phyloP scores from a whole-genome alignment of 2,888 invertebrate species.

The Mesoligia furuncula region DNA sequence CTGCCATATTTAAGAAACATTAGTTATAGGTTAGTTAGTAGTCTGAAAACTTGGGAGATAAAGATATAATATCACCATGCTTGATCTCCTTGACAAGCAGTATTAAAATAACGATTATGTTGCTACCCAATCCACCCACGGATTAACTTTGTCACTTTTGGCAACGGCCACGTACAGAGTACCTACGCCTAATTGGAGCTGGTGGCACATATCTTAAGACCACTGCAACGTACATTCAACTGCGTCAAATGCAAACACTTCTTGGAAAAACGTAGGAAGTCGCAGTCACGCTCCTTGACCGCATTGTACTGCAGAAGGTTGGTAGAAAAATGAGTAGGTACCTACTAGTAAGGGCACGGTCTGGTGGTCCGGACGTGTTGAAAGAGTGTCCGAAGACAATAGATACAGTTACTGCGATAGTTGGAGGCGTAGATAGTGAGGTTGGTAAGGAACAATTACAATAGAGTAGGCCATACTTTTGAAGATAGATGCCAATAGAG shows the following conservation, averaged over 20 bases:
- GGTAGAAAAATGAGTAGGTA: slow-evolving; percentile 34
- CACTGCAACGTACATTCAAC: not conserved
- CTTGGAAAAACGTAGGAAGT: slow-evolving; percentile 38
- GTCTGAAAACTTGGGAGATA: not conserved
- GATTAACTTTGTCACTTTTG: slow-evolving; percentile 1
- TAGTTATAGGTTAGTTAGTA: not conserved
- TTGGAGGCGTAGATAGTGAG: slow-evolving; percentile 15
- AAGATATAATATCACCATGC: not conserved
- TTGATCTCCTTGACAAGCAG: not conserved
- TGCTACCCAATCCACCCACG: slow-evolving; percentile 6
- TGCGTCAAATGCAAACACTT: slow-evolving; percentile 12
- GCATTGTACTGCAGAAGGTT: slow-evolving; percentile 42
- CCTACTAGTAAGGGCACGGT: slow-evolving; percentile 32
- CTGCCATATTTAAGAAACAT: not conserved
- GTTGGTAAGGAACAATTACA: slow-evolving; percentile 2
- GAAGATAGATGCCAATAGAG: not conserved
- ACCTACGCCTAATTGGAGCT: not conserved
- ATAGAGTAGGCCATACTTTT: not conserved
- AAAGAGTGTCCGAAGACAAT: slow-evolving; percentile 24
- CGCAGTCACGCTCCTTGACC: slow-evolving; percentile 39
- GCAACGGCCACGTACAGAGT: not conserved
- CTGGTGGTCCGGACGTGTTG: slow-evolving; percentile 34
- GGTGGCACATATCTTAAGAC: not conserved
- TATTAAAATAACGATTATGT: not conserved
- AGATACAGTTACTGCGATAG: slow-evolving; percentile 1